Evolutionary conservation across 2,113 vertebrate species (phyloP).

Genomic region (Eira barbara): DNA sequence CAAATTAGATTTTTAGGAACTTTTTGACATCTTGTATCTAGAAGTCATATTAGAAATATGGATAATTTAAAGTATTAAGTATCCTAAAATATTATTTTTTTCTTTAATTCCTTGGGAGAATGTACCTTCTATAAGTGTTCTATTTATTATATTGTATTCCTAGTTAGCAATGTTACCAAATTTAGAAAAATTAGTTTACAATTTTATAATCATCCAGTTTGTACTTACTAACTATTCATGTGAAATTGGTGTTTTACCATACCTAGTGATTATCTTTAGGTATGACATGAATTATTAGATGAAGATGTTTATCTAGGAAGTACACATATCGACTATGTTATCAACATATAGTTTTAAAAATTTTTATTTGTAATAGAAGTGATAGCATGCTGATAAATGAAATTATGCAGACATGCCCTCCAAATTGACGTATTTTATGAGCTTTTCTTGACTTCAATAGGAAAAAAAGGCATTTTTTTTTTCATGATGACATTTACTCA

Average conservation of each 20-base stretch:
- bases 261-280: not conserved
- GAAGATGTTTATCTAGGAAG: not conserved
- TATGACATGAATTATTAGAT: not conserved
- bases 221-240: not conserved
- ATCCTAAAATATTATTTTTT: not conserved
- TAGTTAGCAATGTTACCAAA: not conserved
- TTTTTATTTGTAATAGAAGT: not conserved
- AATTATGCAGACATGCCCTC: not conserved
- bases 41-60: not conserved
- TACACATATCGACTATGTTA: not conserved
- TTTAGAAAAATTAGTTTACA: not conserved
- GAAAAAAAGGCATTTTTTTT: not conserved
- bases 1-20: not conserved
- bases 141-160: not conserved
- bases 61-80: not conserved
- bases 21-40: not conserved
- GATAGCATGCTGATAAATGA: not conserved
- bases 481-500: not conserved
- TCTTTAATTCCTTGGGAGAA: not conserved
- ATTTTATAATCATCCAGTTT: not conserved
- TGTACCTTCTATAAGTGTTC: not conserved
- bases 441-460: not conserved
- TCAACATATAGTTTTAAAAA: not conserved
- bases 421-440: not conserved
- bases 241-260: slow-evolving; percentile 2